These are phyloP conservation scores for Drosophila sordidula DNA, from an alignment of 2,888 invertebrate genomes.

Conservation along the genomic window DNA sequence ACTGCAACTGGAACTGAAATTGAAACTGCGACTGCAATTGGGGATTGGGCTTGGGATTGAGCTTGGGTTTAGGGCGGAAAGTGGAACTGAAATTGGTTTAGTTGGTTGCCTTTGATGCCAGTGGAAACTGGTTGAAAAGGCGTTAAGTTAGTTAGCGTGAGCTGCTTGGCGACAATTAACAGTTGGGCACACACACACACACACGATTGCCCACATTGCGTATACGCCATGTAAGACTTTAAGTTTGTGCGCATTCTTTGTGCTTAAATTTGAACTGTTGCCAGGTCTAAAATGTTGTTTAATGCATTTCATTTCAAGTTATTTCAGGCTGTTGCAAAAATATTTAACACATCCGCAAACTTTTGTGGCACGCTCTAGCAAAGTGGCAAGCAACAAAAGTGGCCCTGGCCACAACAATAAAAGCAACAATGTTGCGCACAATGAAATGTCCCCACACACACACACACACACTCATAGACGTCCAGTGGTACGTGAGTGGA, in stretches of 20 bases:
- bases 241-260: background rate
- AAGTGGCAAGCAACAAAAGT: conserved; percentile 45
- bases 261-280: background rate
- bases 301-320: conserved; percentile 63
- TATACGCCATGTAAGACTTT: conserved; percentile 52
- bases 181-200: conserved; percentile 1
- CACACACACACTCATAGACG: conserved; percentile 13
- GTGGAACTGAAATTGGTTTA: background rate
- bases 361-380: conserved; percentile 54
- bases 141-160: conserved; percentile 17
- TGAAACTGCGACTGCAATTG: conserved; percentile 5
- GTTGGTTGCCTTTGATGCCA: background rate
- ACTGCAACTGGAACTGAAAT: background rate
- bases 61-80: background rate
- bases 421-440: conserved; percentile 67
- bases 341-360: conserved; percentile 52
- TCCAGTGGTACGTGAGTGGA: conserved; percentile 19
- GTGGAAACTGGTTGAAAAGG: background rate
- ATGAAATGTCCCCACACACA: conserved; percentile 59
- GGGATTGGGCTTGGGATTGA: background rate
- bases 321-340: conserved; percentile 51
- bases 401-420: conserved; percentile 53
- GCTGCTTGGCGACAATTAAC: conserved; percentile 26
- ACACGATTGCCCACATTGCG: conserved; percentile 29
- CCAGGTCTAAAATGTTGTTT: conserved; percentile 32